Conservation (phyloP, 1,140 invertebrate genomes). For the Ceratina japonica region DNA sequence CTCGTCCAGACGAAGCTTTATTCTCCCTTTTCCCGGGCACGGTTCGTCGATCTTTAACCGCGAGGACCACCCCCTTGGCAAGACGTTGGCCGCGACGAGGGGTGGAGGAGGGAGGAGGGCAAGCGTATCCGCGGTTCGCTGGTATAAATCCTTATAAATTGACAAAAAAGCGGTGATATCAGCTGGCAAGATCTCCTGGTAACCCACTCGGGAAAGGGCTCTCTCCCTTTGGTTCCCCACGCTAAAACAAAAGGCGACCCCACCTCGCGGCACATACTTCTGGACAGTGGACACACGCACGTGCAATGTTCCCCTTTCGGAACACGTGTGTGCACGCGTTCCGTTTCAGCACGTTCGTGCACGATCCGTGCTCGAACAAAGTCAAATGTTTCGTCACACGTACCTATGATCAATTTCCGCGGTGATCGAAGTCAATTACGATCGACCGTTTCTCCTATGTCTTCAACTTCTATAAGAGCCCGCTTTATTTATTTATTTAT, state of each 20-base stretch:
- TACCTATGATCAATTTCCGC: background rate
- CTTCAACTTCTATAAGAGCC: no score
- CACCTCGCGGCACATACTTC: conserved; percentile 57
- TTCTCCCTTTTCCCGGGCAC: conserved; percentile 36
- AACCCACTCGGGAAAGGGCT: conserved; percentile 59
- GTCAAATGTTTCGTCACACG: conserved; percentile 1
- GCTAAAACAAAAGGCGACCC: conserved; percentile 71
- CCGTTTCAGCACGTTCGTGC: conserved; percentile 23
- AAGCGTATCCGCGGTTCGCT: conserved; percentile 55
- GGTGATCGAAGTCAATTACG: background rate
- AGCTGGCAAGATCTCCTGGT: conserved; percentile 68
- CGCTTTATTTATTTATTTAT: no score
- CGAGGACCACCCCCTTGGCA: conserved; percentile 56
- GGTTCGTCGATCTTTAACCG: conserved; percentile 29
- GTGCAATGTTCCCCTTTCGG: background rate
- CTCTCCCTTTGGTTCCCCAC: conserved; percentile 51
- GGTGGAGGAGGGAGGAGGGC: background rate
- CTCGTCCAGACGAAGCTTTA: conserved; percentile 31
- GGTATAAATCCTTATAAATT: conserved; percentile 76
- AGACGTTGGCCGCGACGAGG: conserved; percentile 32
- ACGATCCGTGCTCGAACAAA: background rate
- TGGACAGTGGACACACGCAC: conserved; percentile 21
- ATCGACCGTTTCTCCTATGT: no score
- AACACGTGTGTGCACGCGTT: conserved; percentile 36
- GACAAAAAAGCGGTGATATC: conserved; percentile 74